A percentile compares a stretch with the other conserved stretches of the same genome.
These are phyloP conservation scores for Dryobates pubescens DNA, from an alignment of 2,797 vertebrate species.

Conservation along the genomic window DNA sequence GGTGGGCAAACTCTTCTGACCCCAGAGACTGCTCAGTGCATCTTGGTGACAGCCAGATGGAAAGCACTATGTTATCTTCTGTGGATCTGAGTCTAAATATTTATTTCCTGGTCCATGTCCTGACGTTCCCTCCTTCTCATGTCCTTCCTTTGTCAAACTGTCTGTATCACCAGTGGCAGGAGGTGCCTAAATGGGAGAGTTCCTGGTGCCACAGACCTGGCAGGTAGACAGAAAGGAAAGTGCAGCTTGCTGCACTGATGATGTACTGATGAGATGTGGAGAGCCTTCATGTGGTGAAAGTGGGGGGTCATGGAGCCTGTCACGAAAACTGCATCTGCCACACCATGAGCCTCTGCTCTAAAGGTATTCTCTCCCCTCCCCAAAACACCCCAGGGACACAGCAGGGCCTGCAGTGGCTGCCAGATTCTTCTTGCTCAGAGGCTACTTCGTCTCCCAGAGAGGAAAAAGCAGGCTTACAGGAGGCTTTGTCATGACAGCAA, in stretches of 20 bases:
- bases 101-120: not conserved
- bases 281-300: not conserved
- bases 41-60: not conserved
- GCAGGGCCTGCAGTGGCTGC: not conserved
- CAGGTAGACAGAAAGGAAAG: not conserved
- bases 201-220: not conserved
- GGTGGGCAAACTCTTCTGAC: not conserved
- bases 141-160: not conserved
- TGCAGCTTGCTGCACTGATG: not conserved
- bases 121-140: not conserved
- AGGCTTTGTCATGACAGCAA: not conserved
- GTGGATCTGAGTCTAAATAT: not conserved
- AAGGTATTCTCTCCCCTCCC: not conserved
- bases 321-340: not conserved
- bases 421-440: not conserved
- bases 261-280: fast-evolving
- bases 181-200: not conserved
- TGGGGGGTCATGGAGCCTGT: not conserved
- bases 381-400: not conserved
- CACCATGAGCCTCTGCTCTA: not conserved
- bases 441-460: not conserved
- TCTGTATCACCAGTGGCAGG: not conserved
- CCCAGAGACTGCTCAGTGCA: not conserved
- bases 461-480: not conserved
- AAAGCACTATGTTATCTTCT: not conserved